Percentiles rank a stretch among this genome's conserved stretches.
These are phyloP conservation scores for Athripsodes cinereus DNA, from an alignment of 2,888 invertebrate species.

Conservation along the genomic window DNA sequence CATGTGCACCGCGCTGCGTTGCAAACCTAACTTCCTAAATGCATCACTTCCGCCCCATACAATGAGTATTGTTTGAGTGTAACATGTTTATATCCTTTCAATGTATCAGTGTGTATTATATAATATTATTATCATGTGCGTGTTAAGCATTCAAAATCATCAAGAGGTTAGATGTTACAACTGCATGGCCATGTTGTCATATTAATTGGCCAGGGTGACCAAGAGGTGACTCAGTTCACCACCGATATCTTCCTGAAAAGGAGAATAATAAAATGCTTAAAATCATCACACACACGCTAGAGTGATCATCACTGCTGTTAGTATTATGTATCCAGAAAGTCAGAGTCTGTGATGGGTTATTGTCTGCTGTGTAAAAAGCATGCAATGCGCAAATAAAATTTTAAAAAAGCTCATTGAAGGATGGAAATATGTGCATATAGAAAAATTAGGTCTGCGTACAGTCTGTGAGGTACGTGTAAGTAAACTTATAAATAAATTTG, in stretches of 20 bases:
- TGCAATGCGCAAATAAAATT: background rate
- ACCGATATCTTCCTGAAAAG: conserved; percentile 62
- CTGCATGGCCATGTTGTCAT: background rate
- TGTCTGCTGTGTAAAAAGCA: background rate
- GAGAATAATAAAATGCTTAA: conserved; percentile 7
- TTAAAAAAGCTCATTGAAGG: background rate
- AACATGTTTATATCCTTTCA: background rate
- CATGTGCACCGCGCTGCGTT: background rate
- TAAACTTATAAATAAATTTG: background rate
- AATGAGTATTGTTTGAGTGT: background rate
- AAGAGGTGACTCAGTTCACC: conserved; percentile 60
- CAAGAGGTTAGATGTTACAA: background rate
- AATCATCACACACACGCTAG: background rate
- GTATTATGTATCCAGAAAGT: background rate
- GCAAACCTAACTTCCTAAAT: background rate
- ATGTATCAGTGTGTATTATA: background rate
- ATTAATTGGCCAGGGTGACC: conserved; percentile 56
- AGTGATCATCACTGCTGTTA: background rate
- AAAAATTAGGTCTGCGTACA: background rate
- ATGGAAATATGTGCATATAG: background rate
- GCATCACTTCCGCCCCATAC: background rate
- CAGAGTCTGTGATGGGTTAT: background rate
- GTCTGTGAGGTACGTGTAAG: background rate
- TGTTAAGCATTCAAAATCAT: background rate
- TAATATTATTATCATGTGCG: background rate